phyloP scores from a whole-genome alignment of 2,113 vertebrate species.

The Tretioscincus oriximinensis region DNA sequence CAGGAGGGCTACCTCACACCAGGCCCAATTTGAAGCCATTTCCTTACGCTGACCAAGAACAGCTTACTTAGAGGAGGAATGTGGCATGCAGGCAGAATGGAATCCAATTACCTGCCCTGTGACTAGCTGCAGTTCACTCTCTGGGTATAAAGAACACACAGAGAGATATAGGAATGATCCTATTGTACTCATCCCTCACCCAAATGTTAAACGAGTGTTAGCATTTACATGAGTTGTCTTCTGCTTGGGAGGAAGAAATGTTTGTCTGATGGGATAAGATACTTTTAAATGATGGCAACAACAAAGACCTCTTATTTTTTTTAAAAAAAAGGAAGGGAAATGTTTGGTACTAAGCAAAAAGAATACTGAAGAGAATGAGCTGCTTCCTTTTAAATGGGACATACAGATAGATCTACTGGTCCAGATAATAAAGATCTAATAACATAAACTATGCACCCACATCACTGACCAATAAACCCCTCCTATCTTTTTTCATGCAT shows the following conservation, averaged over 20 bases:
- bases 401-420: background rate
- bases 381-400: background rate
- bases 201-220: background rate
- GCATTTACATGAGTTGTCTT: background rate
- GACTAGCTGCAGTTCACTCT: background rate
- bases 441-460: too few relatives aligned
- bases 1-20: slow-evolving; percentile 21
- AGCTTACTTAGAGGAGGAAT: slow-evolving; percentile 16
- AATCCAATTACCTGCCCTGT: slow-evolving; percentile 16
- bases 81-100: slow-evolving; percentile 7
- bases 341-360: background rate
- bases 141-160: slow-evolving; percentile 2
- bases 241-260: background rate
- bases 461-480: too few relatives aligned
- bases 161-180: background rate
- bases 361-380: background rate
- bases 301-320: background rate
- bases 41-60: slow-evolving; percentile 47
- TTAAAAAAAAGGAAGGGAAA: background rate
- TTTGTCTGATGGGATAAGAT: background rate
- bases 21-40: slow-evolving; percentile 42
- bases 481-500: too few relatives aligned
- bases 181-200: background rate
- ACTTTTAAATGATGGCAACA: slow-evolving; percentile 15
- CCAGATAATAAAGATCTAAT: background rate